Base-by-base conservation (phyloP, 1,140 invertebrate species). In the Eriocheir sinensis region DNA sequence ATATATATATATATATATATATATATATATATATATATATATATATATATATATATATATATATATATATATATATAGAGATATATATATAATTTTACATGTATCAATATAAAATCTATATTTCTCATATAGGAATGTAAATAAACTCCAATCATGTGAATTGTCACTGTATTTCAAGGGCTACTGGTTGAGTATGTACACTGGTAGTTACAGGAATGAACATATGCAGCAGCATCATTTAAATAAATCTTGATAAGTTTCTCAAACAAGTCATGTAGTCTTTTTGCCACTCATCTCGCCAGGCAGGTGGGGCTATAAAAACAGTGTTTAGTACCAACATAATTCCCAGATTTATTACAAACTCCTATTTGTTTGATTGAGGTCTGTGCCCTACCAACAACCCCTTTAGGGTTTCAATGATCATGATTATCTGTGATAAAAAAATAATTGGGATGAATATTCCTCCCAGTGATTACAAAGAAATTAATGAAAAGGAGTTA, bases 181-280 rank as follows among this genome's bases (percentile, higher is more conserved):
- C 94, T 95, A 95, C 91, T 95, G 85, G 94, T 92, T 95, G 94
- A 95, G 91, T 95, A 95, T 95, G 91, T 95, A 95, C 94, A 95
- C 94, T 92, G 91, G 91, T 95, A 95, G 88, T 95, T 95, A 95
- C 94, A 95, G 94, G 94, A 95, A 95, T 95, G 94, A 95, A 95
- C 94, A 95, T 95, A 92, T 93, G 91, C 94, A 92, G 94, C 94
- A 95, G 91, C 91, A 95, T 92, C 80, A 89, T 95, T n/a, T 90
- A 95, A 95, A 95, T 95, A 95, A 95, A 92, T 44, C 85, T 89
- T 95, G 86, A 36, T 93, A 95, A 92, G 92, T 79, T 41, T 41
- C 89, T 89, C 38, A 95, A 89, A 79, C 53, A 95, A 93, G 85
- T 36, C 40, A 83, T 60, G 83, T 38, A 40, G 79, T 88, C n/a